Percentiles rank a stretch among this genome's conserved stretches.
These are phyloP conservation scores for Drosophila asahinai DNA, from an alignment of 1,140 invertebrate genomes.

Conservation along the genomic window DNA sequence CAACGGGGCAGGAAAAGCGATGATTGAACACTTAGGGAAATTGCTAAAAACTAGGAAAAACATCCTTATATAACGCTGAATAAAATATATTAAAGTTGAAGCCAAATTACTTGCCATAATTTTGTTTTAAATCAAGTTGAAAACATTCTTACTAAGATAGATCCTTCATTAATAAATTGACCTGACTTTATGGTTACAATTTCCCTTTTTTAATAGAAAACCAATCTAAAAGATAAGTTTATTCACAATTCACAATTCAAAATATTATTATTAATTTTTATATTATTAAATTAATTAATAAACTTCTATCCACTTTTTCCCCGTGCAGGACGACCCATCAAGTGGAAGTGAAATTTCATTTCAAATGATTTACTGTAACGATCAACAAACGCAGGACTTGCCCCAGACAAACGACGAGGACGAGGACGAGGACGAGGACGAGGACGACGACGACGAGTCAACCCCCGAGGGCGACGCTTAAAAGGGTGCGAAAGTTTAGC, in stretches of 20 bases:
- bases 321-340: slow-evolving; percentile 34
- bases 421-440: slow-evolving; percentile 1
- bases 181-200: no score
- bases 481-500: slow-evolving; percentile 81
- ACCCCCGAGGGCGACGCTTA: slow-evolving; percentile 49
- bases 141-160: not conserved
- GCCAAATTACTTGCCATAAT: not conserved
- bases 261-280: not conserved
- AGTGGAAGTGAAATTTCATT: slow-evolving; percentile 73
- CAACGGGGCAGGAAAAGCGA: slow-evolving; percentile 15
- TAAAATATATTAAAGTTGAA: not conserved
- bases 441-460: slow-evolving; percentile 30
- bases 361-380: slow-evolving; percentile 82
- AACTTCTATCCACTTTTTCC: not conserved
- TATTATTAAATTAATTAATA: not conserved
- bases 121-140: not conserved
- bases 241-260: not conserved
- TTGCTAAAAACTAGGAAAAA: no score
- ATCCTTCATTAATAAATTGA: not conserved
- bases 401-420: slow-evolving; percentile 51
- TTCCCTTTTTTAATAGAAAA: not conserved
- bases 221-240: not conserved
- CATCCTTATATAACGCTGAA: no score
- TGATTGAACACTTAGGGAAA: slow-evolving; percentile 1
- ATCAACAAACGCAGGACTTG: slow-evolving; percentile 69